phyloP scores from a whole-genome alignment of 1,140 invertebrate species.

The Sinella curviseta region DNA sequence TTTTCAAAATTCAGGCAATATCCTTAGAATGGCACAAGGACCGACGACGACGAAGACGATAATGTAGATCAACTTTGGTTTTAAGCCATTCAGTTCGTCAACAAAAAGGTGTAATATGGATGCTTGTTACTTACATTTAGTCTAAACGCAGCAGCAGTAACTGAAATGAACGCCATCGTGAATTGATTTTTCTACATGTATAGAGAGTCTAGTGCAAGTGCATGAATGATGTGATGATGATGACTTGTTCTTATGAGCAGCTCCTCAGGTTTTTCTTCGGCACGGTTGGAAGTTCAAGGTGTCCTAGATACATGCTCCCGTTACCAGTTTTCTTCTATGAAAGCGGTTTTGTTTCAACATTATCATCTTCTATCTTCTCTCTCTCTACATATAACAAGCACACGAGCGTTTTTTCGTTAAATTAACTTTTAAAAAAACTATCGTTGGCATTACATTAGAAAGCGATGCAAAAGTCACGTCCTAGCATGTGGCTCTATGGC shows the following conservation, averaged over 20 bases:
- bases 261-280: background rate
- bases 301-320: conserved; percentile 22
- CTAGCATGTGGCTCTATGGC: background rate
- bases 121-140: too few relatives aligned
- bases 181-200: too few relatives aligned
- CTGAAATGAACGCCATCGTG: too few relatives aligned
- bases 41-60: too few relatives aligned
- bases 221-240: background rate
- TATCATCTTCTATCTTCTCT: background rate
- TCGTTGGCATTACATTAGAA: background rate
- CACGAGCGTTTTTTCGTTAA: background rate
- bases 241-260: conserved; percentile 8
- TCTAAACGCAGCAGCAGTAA: too few relatives aligned
- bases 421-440: background rate
- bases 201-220: too few relatives aligned
- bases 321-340: conserved; percentile 24
- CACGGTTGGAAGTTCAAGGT: conserved; percentile 19
- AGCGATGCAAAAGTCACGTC: conserved; percentile 19
- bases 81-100: too few relatives aligned
- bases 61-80: too few relatives aligned
- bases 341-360: conserved; percentile 1
- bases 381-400: background rate
- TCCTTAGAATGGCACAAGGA: too few relatives aligned
- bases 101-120: too few relatives aligned
- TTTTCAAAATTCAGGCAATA: too few relatives aligned